phyloP scores from a whole-genome alignment of 2,888 invertebrate species.

The Stenodera caucasica region DNA sequence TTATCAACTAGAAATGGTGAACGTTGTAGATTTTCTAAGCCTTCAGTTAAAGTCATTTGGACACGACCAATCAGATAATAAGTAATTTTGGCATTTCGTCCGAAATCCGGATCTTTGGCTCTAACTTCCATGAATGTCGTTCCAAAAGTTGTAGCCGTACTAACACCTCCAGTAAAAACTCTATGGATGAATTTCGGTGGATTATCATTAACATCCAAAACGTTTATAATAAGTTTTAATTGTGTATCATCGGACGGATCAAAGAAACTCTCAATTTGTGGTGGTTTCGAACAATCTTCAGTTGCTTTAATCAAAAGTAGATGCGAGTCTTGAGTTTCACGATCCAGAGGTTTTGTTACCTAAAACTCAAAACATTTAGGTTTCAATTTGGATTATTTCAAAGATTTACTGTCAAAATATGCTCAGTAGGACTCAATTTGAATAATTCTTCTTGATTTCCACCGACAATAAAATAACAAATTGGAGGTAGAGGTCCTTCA shows the following conservation, averaged over 20 bases:
- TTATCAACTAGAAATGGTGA: constrained; percentile 81
- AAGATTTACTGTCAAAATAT: constrained; percentile 65
- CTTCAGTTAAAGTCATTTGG: constrained; percentile 82
- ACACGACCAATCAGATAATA: constrained; percentile 81
- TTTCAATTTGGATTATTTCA: constrained; percentile 4
- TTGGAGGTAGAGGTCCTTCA: constrained; percentile 72
- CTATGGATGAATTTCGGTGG: constrained; percentile 78
- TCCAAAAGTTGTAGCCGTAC: constrained; percentile 90
- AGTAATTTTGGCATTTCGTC: constrained; percentile 71
- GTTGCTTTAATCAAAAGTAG: constrained; percentile 76
- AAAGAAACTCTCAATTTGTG: constrained; percentile 60
- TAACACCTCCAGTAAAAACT: constrained; percentile 91
- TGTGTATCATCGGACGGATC: constrained; percentile 69
- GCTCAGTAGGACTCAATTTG: constrained; percentile 70
- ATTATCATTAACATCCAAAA: constrained; percentile 90
- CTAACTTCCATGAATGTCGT: constrained; percentile 82
- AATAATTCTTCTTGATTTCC: constrained; percentile 78
- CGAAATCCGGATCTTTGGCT: constrained; percentile 77
- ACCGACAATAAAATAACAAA: constrained; percentile 91
- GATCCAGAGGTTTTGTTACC: constrained; percentile 68
- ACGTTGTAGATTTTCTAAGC: constrained; percentile 76
- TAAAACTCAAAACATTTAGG: constrained; percentile 38
- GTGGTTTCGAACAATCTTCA: constrained; percentile 74
- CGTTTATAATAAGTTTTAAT: constrained; percentile 68
- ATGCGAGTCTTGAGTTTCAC: constrained; percentile 71